These are phyloP conservation scores for Chitala chitala DNA, from an alignment of 2,113 vertebrate genomes.

Conservation along the genomic window DNA sequence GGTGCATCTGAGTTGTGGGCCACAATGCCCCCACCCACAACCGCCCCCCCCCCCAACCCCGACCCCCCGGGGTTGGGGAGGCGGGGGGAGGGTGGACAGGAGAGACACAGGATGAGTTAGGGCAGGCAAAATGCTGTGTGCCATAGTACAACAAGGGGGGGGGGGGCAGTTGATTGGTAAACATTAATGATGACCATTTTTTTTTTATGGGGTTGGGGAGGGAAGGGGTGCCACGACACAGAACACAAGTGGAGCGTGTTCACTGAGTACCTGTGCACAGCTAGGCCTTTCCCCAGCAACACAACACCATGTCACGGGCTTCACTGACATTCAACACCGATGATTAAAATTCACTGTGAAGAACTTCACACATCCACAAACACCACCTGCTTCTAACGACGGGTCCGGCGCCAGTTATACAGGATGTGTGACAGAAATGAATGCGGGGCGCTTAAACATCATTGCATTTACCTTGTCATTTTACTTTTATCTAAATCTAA, in stretches of 20 bases:
- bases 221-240: background rate
- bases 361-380: background rate
- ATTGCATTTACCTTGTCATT: background rate
- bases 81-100: constrained; percentile 22
- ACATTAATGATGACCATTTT: background rate
- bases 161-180: background rate
- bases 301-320: background rate
- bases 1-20: constrained; percentile 60
- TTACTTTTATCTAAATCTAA: too few species aligned
- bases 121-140: background rate
- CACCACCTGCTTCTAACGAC: background rate
- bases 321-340: constrained; percentile 2
- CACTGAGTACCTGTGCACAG: background rate
- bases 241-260: background rate
- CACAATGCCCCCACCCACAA: constrained; percentile 27
- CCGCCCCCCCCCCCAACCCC: background rate
- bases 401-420: background rate
- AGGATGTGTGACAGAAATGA: background rate
- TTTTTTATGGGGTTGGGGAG: background rate
- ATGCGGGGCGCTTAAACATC: background rate
- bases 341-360: background rate
- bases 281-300: background rate
- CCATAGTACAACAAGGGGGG: background rate
- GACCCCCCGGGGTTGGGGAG: constrained; percentile 10
- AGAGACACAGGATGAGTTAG: constrained; percentile 32